phyloP scores from a whole-genome alignment of 2,888 invertebrate species.

The Tipula confusa region DNA sequence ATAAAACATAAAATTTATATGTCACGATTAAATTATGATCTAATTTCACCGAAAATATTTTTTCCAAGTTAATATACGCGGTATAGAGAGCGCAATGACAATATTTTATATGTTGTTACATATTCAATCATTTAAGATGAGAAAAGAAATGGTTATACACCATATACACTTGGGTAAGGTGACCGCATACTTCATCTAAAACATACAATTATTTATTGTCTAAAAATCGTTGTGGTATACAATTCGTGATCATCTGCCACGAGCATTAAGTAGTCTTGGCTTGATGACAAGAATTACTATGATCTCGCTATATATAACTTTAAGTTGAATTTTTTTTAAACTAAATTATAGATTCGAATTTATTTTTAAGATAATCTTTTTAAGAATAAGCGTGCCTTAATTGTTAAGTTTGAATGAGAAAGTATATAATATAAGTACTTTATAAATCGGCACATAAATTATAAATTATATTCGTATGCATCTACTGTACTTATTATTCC shows the following conservation, averaged over 20 bases:
- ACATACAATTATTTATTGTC: background rate
- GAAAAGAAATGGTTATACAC: background rate
- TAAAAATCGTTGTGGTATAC: background rate
- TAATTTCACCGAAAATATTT: background rate
- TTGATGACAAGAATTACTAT: background rate
- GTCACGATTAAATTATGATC: constrained; percentile 3
- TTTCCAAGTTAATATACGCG: too few species aligned
- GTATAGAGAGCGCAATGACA: background rate
- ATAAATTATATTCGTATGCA: background rate
- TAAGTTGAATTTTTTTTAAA: too few species aligned
- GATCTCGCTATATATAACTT: background rate
- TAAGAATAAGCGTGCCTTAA: background rate
- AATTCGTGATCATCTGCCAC: background rate
- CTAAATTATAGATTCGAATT: too few species aligned
- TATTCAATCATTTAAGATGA: background rate
- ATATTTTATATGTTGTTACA: background rate
- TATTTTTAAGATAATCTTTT: background rate
- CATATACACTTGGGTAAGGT: too few species aligned
- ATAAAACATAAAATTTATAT: background rate
- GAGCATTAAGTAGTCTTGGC: constrained; percentile 12
- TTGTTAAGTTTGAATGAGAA: background rate
- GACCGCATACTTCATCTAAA: too few species aligned
- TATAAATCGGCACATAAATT: background rate
- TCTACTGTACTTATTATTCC: background rate
- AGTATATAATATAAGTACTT: background rate